These are phyloP conservation scores for Strigamia crassipes DNA, from an alignment of 2,888 invertebrate genomes.

Conservation along the genomic window DNA sequence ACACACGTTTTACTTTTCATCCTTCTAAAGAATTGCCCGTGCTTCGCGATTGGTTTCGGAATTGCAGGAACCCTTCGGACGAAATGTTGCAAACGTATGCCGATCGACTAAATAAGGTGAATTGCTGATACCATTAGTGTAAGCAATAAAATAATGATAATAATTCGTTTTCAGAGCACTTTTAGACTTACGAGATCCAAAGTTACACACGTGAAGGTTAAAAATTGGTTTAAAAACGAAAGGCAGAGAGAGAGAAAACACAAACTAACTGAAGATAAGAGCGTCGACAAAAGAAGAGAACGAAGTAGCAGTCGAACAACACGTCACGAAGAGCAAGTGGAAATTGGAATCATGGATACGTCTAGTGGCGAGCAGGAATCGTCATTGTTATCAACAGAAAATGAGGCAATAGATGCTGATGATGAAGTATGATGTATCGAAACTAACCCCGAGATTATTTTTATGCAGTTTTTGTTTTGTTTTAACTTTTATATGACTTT, in stretches of 20 bases:
- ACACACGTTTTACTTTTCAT: slow-evolving; percentile 57
- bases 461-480: background rate
- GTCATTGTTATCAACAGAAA: background rate
- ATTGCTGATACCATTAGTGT: too few relatives aligned
- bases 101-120: slow-evolving; percentile 57
- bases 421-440: too few relatives aligned
- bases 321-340: background rate
- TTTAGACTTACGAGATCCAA: slow-evolving; percentile 54
- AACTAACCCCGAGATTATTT: background rate
- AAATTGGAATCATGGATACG: background rate
- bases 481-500: too few relatives aligned
- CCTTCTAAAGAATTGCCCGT: slow-evolving; percentile 57
- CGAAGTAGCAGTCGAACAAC: background rate
- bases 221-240: slow-evolving; percentile 60
- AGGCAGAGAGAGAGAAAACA: slow-evolving; percentile 53
- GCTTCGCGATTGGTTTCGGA: slow-evolving; percentile 57
- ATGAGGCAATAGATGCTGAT: background rate
- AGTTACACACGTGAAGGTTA: slow-evolving; percentile 55
- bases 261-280: background rate
- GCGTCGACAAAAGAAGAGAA: background rate
- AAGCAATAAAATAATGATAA: too few relatives aligned
- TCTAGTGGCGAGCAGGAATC: background rate
- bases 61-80: slow-evolving; percentile 55
- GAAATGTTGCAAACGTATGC: slow-evolving; percentile 55
- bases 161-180: too few relatives aligned